Evolutionary conservation across 2,888 invertebrate species (phyloP), one percentile per base, ranked within the genome.

Genomic region (Protonemura montana): DNA sequence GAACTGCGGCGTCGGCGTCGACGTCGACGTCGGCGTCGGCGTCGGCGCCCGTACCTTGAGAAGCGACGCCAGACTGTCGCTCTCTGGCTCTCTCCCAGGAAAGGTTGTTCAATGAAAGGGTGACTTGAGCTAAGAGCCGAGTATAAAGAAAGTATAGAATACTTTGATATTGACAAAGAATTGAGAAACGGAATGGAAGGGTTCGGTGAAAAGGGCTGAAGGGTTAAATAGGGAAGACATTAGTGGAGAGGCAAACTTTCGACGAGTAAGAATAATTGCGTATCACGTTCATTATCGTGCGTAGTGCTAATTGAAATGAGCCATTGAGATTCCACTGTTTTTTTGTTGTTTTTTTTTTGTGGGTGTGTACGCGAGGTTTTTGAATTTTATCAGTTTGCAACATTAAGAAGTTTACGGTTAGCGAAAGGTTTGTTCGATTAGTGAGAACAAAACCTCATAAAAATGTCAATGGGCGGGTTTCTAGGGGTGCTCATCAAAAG

Each of bases 11-110:
- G 59, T 59, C 59, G 59, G 59, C 59, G 59, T 59, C 59, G 59
- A 21, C 59, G 59, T 59, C 59, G 59, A 21, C 59, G 59, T 59
- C 59, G 59, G 59, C 59, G 59, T 59, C 59, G 59, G 59, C 16
- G 59, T 59, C 59, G 59, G 59, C 59, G 59, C 21, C 59, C 5
- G 35, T 76, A 25, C 76, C n/a, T 76, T 76, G 76, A 76, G 76
- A 76, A 76, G n/a, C 76, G 78, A 28, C 27, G 28, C 10, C 27
- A 26, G 28, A 0, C 10, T 27, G 28, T 7, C 26, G 78, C 28
- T 28, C 83, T 78, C 85, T 87, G 87, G 87, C 87, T 76, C 80
- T 59, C 86, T 83, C 78, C 87, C 87, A 87, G 85, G 82, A 82
- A 86, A 86, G 85, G 86, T 87, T 87, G 87, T 86, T 85, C 59